Conservation (phyloP, 1,140 invertebrate species). For the Drosophila pallidifrons region DNA sequence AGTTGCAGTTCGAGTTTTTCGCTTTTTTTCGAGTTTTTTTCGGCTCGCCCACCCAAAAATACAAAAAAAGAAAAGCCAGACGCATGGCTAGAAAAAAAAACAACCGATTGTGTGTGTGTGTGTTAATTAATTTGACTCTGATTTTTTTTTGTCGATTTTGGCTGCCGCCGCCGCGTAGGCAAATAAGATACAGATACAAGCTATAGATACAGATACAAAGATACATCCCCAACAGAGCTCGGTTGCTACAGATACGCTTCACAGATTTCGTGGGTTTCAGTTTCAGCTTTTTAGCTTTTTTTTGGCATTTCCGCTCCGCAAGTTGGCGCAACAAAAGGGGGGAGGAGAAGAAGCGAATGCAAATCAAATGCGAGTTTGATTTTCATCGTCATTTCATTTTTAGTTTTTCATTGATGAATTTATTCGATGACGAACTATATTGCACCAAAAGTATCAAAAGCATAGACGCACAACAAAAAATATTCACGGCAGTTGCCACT, state of each 20-base stretch:
- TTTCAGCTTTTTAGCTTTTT: slow-evolving; percentile 23
- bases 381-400: not conserved
- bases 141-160: slow-evolving; percentile 37
- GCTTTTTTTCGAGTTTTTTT: slow-evolving; percentile 2
- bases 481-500: not conserved
- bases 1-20: slow-evolving; percentile 20
- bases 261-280: slow-evolving; percentile 43
- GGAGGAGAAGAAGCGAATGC: slow-evolving; percentile 17
- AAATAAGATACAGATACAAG: slow-evolving; percentile 62
- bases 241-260: slow-evolving; percentile 31
- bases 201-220: slow-evolving; percentile 7
- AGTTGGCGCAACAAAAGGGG: not conserved
- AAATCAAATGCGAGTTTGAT: slow-evolving; percentile 41
- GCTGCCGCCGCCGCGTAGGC: slow-evolving; percentile 57
- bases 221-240: too few relatives aligned
- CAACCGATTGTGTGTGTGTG: slow-evolving; percentile 27
- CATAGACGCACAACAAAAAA: too few relatives aligned
- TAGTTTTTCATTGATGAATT: not conserved
- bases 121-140: slow-evolving; percentile 76
- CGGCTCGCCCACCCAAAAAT: slow-evolving; percentile 63
- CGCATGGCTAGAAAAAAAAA: slow-evolving; percentile 33
- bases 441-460: too few relatives aligned
- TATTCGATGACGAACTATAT: too few relatives aligned
- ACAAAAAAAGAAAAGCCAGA: slow-evolving; percentile 31
- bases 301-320: slow-evolving; percentile 47